Evolutionary conservation across 2,797 vertebrate genomes (phyloP), one percentile per base, ranked within the genome.

Genomic region (Etheostoma perlongum): DNA sequence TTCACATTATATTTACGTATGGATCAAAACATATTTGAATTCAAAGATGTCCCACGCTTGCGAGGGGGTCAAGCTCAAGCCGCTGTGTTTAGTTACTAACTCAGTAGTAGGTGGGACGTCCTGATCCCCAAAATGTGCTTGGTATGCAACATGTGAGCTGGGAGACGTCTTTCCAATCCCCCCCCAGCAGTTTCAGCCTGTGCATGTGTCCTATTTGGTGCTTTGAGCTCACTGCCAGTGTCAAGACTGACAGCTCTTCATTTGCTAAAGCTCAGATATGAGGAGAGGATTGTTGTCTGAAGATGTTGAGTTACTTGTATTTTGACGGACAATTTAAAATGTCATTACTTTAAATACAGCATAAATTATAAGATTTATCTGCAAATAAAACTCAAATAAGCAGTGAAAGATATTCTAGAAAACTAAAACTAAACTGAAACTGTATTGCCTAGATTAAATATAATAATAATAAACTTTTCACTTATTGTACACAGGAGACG

Each of bases 111-210:
- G 30, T 16, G 51, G 15, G 36, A n/a, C 42, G 3, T 42, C n/a
- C 7, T 6, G 59, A 36, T 40, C n/a, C 47, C 0, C 42, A 79
- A 48, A 81, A 72, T 62, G 55, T 83, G 82, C 70, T 63, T 48
- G 74, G 68, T 60, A 66, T 82, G 46, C 19, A 64, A 69, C 72
- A 82, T 74, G 40, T 82, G 83, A 81, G 74, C 78, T 8, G 54
- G 51, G 52, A 44, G 30, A 68, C 9, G 51, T 21, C 61, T 77
- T 79, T 61, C 52, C 48, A 53, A 7, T 19, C 54, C 74, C 52
- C 21, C 21, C 3, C 40, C 53, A 16, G 8, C 33, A 21, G 46
- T 33, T 47, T 55, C 30, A 55, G 25, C 47, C 15, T 27, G 60
- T 23, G 52, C 58, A 40, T 10, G 7, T 33, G 19, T 67, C 46